phyloP scores from a whole-genome alignment of 1,140 invertebrate species.

The Helicoverpa zea region DNA sequence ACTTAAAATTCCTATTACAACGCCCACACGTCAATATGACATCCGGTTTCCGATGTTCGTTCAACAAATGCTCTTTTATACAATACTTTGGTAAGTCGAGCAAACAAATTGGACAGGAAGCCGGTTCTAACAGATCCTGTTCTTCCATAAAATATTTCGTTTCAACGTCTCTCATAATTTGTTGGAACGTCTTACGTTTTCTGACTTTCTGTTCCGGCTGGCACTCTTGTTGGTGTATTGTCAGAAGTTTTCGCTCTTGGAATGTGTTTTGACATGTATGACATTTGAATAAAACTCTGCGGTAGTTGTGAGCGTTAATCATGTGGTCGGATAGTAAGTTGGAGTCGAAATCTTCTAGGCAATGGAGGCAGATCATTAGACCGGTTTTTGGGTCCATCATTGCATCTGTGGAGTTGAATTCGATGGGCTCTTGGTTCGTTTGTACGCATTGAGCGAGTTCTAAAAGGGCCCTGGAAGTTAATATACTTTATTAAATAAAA shows the following conservation, averaged over 20 bases:
- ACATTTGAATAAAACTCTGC: conserved; percentile 55
- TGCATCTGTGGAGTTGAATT: conserved; percentile 56
- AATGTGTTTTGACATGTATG: conserved; percentile 50
- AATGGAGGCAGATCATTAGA: conserved; percentile 56
- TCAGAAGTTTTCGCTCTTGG: conserved; percentile 49
- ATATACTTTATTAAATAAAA: background rate
- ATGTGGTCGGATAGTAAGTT: conserved; percentile 52
- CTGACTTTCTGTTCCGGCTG: conserved; percentile 45
- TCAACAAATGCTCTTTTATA: conserved; percentile 54
- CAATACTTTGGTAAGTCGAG: conserved; percentile 54
- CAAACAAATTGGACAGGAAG: conserved; percentile 57
- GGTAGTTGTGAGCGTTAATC: conserved; percentile 55
- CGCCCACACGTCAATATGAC: conserved; percentile 53
- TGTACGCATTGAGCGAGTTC: conserved; percentile 58
- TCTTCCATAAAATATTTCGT: conserved; percentile 29
- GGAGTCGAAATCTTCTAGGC: conserved; percentile 53
- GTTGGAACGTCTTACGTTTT: conserved; percentile 53
- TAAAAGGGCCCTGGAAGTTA: conserved; percentile 53
- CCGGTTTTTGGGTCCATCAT: conserved; percentile 54
- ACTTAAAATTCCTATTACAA: conserved; percentile 58
- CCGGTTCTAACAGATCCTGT: conserved; percentile 39
- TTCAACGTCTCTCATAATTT: conserved; percentile 57
- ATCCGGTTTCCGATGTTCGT: conserved; percentile 55
- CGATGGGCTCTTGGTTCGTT: conserved; percentile 54
- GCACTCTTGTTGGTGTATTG: conserved; percentile 51